These are phyloP conservation scores for Astyanax mexicanus DNA, from an alignment of 2,797 vertebrate species.

Conservation along the genomic window DNA sequence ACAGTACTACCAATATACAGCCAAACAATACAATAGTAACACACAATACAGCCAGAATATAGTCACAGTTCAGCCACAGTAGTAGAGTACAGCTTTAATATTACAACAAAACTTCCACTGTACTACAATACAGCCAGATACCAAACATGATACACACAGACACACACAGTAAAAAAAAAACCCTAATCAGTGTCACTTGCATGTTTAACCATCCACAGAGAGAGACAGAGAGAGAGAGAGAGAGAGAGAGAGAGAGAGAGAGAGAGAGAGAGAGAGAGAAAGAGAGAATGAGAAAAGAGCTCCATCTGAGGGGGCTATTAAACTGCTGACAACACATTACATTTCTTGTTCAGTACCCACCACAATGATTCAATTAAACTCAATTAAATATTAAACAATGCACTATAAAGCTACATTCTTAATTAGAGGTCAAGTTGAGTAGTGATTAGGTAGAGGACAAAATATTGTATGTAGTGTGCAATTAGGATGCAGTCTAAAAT, in stretches of 20 bases:
- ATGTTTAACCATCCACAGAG: slow-evolving; percentile 62
- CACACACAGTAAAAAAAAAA: slow-evolving; percentile 72
- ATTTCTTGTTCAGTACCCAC: slow-evolving; percentile 59
- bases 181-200: slow-evolving; percentile 68
- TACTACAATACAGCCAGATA: no score
- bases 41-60: no score
- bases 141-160: no score
- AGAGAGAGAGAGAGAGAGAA: slow-evolving; percentile 40
- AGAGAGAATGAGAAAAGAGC: neutral
- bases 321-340: slow-evolving; percentile 72
- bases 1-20: no score
- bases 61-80: no score
- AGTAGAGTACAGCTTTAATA: no score
- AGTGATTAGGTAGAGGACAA: slow-evolving; percentile 59
- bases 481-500: slow-evolving; percentile 54
- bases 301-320: slow-evolving; percentile 67
- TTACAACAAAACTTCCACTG: no score
- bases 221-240: no score
- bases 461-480: slow-evolving; percentile 50
- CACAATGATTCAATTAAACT: slow-evolving; percentile 63
- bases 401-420: slow-evolving; percentile 67
- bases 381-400: slow-evolving; percentile 57
- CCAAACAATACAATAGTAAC: no score
- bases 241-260: slow-evolving; percentile 35
- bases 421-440: slow-evolving; percentile 71